Percentiles rank a stretch among this genome's conserved stretches.
phyloP scores from a whole-genome alignment of 1,140 invertebrate species.

The Drosophila pallidifrons region DNA sequence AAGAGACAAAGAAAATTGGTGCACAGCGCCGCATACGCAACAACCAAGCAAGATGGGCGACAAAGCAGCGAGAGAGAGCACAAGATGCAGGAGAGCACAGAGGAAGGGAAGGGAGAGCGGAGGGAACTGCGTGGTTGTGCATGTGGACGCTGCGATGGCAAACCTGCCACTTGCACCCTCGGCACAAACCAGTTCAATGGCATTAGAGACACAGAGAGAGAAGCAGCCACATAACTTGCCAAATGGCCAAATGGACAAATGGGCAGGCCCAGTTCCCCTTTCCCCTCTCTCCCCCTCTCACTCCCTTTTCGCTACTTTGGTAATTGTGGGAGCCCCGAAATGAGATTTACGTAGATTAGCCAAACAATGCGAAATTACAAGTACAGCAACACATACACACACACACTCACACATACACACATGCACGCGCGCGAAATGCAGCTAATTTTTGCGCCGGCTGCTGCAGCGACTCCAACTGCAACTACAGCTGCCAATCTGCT shows the following conservation, averaged over 20 bases:
- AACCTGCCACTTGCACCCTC: slow-evolving; percentile 79
- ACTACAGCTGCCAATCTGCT: slow-evolving; percentile 64
- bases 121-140: slow-evolving; percentile 1
- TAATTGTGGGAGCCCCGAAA: slow-evolving; percentile 82
- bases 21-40: slow-evolving; percentile 65
- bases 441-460: slow-evolving; percentile 63
- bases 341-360: slow-evolving; percentile 80
- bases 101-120: not conserved
- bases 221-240: slow-evolving; percentile 74
- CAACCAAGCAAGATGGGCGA: not conserved
- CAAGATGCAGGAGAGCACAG: not conserved
- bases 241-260: slow-evolving; percentile 76
- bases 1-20: slow-evolving; percentile 81
- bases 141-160: slow-evolving; percentile 31
- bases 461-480: slow-evolving; percentile 37
- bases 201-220: slow-evolving; percentile 39
- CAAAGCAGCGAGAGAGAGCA: not conserved
- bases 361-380: slow-evolving; percentile 83
- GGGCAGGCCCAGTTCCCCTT: slow-evolving; percentile 70
- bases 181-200: slow-evolving; percentile 74
- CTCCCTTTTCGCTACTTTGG: not conserved
- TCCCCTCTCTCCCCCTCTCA: not conserved
- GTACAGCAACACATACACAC: slow-evolving; percentile 32
- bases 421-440: slow-evolving; percentile 41
- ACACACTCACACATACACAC: not conserved